These are phyloP conservation scores for Pomatorhinus ruficollis DNA, from an alignment of 2,113 vertebrate species.

Conservation along the genomic window DNA sequence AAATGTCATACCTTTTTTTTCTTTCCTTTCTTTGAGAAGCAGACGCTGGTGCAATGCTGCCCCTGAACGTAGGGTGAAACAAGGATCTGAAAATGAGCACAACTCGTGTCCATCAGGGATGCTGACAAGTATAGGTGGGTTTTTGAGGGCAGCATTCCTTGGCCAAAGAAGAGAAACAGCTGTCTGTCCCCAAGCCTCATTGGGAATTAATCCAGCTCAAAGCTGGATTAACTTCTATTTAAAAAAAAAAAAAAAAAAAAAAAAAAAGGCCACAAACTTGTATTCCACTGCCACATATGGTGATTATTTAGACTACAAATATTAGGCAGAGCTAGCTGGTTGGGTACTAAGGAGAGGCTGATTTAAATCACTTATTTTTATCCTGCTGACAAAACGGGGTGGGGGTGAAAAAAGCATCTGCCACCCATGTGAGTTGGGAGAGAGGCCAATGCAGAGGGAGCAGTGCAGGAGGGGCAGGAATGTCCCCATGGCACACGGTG, in stretches of 20 bases:
- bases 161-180: conserved; percentile 26
- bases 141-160: conserved; percentile 24
- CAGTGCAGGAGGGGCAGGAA: neutral
- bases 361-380: conserved; percentile 62
- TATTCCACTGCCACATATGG: conserved; percentile 50
- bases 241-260: neutral
- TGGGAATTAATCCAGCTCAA: conserved; percentile 55
- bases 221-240: conserved; percentile 40
- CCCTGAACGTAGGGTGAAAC: neutral
- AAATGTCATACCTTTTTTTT: neutral
- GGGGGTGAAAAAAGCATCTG: conserved; percentile 40
- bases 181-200: conserved; percentile 33
- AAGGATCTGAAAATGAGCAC: neutral
- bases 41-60: neutral
- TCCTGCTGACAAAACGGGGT: conserved; percentile 8
- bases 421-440: conserved; percentile 7
- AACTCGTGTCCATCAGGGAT: neutral
- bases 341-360: neutral
- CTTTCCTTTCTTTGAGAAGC: neutral
- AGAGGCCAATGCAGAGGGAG: neutral
- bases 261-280: conserved; percentile 10
- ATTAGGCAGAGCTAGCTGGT: conserved; percentile 46
- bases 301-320: conserved; percentile 52
- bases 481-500: fast-evolving
- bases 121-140: neutral